Evolutionary conservation across 2,888 invertebrate species (phyloP).

Genomic region (Macrophya annulata): DNA sequence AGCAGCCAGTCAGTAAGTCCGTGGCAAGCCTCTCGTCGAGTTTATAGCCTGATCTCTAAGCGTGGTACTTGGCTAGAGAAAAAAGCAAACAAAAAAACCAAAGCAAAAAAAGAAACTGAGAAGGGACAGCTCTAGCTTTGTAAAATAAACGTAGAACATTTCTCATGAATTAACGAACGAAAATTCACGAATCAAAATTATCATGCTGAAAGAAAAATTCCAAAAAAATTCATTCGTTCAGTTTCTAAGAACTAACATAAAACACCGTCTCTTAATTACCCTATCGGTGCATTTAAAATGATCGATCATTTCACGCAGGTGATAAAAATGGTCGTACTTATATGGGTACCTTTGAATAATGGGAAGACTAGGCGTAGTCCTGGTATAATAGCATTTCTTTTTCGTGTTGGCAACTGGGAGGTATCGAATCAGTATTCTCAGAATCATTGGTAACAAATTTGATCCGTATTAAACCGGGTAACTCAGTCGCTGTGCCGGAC

Average conservation of each 20-base stretch:
- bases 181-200: not conserved
- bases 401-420: not conserved
- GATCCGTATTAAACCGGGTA: conserved; percentile 29
- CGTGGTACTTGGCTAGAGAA: conserved; percentile 26
- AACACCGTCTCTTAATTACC: not conserved
- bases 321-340: not conserved
- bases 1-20: conserved; percentile 21
- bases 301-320: conserved; percentile 16
- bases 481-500: conserved; percentile 27
- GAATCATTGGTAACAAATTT: conserved; percentile 4
- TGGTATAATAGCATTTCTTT: conserved; percentile 18
- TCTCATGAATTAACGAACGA: not conserved
- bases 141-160: not conserved
- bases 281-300: not conserved
- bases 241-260: not conserved
- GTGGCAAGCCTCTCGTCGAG: conserved; percentile 31
- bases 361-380: not conserved
- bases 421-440: not conserved
- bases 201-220: not conserved
- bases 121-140: not conserved
- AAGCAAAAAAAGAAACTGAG: conserved; percentile 24
- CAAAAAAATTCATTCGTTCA: not conserved
- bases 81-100: too few species aligned
- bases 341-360: not conserved
- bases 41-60: conserved; percentile 45